Evolutionary conservation across 2,797 vertebrate species (phyloP).

Genomic region (Perodicticus potto): DNA sequence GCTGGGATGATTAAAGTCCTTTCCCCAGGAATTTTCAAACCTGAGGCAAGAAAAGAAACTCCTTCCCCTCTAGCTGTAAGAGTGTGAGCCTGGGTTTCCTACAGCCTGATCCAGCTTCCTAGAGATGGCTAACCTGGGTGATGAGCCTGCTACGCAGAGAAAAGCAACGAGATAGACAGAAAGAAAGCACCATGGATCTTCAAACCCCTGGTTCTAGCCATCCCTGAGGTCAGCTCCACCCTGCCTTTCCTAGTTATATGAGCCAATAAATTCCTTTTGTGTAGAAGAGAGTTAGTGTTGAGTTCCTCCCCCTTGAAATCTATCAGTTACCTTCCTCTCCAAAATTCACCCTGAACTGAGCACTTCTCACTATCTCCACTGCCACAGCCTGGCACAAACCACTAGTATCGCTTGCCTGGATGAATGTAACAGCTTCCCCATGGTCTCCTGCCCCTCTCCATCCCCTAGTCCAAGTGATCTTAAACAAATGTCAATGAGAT

Average conservation of each 20-base stretch:
- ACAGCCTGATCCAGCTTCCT: neutral
- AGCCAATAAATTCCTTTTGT: slow-evolving; percentile 14
- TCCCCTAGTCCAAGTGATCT: neutral
- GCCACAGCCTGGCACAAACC: neutral
- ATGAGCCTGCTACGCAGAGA: neutral
- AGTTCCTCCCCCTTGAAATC: neutral
- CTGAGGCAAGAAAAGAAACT: neutral
- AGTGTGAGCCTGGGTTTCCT: neutral
- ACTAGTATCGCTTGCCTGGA: neutral
- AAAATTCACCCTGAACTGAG: neutral
- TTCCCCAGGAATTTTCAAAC: neutral
- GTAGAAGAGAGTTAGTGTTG: neutral
- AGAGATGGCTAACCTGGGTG: neutral
- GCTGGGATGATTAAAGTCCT: neutral
- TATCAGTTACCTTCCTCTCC: neutral
- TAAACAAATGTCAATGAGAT: neutral
- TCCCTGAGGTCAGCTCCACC: neutral
- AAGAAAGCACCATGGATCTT: neutral
- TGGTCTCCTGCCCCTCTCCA: neutral
- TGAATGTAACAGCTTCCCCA: neutral
- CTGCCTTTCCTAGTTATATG: neutral
- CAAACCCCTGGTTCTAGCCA: neutral
- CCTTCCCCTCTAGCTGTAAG: neutral
- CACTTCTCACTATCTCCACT: neutral
- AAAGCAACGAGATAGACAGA: neutral